Percentiles rank a stretch among this genome's conserved stretches.
Conservation (phyloP, 2,113 vertebrate species). For the Bos javanicus region DNA sequence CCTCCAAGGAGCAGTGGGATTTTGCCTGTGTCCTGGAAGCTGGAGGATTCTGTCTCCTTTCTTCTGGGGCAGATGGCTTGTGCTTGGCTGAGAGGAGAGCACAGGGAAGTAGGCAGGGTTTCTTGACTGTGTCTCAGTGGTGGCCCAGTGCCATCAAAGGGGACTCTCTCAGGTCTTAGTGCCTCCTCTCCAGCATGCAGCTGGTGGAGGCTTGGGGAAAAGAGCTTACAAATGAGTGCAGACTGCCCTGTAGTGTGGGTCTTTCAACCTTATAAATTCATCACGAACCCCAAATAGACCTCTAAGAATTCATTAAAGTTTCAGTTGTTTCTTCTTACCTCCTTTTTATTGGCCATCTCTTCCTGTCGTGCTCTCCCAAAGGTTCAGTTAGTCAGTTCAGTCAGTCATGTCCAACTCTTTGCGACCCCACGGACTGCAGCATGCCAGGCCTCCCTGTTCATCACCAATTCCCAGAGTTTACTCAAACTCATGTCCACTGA, state of each 20-base stretch:
- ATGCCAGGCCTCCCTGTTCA: not conserved
- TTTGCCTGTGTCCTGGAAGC: not conserved
- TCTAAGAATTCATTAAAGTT: not conserved
- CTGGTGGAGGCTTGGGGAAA: not conserved
- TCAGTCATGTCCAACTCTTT: not conserved
- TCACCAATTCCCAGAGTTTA: not conserved
- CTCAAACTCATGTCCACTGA: not conserved
- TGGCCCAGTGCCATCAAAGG: not conserved
- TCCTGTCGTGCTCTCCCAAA: not conserved
- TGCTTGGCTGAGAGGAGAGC: not conserved
- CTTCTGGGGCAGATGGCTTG: not conserved
- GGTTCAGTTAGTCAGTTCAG: not conserved
- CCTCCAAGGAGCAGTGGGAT: not conserved
- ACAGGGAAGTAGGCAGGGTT: not conserved
- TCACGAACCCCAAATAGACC: not conserved
- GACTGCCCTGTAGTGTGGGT: not conserved
- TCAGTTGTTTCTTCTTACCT: not conserved
- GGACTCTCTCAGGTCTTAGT: not conserved
- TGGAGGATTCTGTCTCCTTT: not conserved
- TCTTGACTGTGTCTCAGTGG: not conserved
- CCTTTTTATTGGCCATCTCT: not conserved
- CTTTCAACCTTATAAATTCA: not conserved
- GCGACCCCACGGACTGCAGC: not conserved
- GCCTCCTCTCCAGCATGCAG: not conserved
- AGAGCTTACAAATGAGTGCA: not conserved